phyloP scores from a whole-genome alignment of 2,797 vertebrate species.

The Craterocephalus amniculus region DNA sequence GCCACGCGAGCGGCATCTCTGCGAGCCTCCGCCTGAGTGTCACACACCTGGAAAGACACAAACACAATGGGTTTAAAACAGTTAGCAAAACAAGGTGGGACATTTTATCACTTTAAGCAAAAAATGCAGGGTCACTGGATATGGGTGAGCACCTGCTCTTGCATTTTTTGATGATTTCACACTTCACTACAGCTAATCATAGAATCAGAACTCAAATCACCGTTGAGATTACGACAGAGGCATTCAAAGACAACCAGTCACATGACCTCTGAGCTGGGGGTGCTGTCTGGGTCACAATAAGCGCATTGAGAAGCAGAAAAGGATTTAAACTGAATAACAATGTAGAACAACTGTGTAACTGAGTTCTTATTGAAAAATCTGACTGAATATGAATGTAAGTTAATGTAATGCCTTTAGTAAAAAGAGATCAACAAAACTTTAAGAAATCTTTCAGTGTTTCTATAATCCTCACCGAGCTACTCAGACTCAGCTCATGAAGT shows the following conservation, averaged over 20 bases:
- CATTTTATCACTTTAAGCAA: neutral
- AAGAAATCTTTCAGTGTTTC: neutral
- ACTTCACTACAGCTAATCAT: slow-evolving; percentile 60
- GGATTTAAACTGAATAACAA: slow-evolving; percentile 49
- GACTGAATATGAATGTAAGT: neutral
- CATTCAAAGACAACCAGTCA: slow-evolving; percentile 63
- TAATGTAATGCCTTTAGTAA: neutral
- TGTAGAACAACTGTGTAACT: slow-evolving; percentile 16
- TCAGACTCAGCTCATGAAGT: neutral
- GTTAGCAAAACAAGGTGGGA: neutral
- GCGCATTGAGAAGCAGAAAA: slow-evolving; percentile 51
- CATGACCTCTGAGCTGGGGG: slow-evolving; percentile 57
- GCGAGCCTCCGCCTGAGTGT: slow-evolving; percentile 91
- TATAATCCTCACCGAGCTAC: neutral
- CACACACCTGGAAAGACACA: slow-evolving; percentile 81
- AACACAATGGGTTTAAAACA: neutral
- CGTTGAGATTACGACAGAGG: slow-evolving; percentile 57
- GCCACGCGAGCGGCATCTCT: slow-evolving; percentile 91
- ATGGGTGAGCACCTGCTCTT: neutral
- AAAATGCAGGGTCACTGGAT: neutral
- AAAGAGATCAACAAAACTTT: neutral
- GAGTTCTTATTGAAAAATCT: neutral
- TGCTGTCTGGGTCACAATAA: slow-evolving; percentile 56
- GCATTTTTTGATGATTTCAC: slow-evolving; percentile 44
- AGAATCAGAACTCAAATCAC: slow-evolving; percentile 66